Evolutionary conservation across 2,888 invertebrate species (phyloP), one percentile per base, ranked within the genome.

Genomic region (Heteromurus nitidus): DNA sequence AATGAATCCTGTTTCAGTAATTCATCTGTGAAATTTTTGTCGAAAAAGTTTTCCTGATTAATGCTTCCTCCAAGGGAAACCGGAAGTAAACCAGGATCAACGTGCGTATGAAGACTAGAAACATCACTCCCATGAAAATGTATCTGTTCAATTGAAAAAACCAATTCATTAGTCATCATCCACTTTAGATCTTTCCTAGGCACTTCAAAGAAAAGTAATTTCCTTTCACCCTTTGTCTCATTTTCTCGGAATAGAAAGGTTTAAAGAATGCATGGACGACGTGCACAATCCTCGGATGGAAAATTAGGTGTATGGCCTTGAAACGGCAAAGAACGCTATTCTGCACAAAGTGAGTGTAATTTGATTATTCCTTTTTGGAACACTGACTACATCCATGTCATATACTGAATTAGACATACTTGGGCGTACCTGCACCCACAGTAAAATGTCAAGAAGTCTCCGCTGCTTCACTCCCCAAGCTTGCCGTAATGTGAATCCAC

Each of bases 191-290:
- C 36, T 9, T 36, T 36, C 36, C 7, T 47, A n/a, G 47, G 16
- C n/a, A 36, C 36, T 9, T 13, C 13, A 9, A 9, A 36, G 5
- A 13, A 36, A 5, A 9, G 36, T 13, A 36, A 9, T 36, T 36
- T 9, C 13, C 7, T 36, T 9, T 9, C n/a, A 85, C 85, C 30
- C 85, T 64, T 28, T 84, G 74, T 13, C 76, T 70, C 11, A 82
- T 73, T 58, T 85, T 85, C 22, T 82, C 82, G 26, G 72, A 68
- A 16, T 84, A 26, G 36, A 85, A 84, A 0, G 85, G 85, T 44
- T 83, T 82, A 1, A 75, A 26, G 9, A 31, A 42, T 18, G 65
- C 11, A 30, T 67, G 58, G 11, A 75, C 3, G 7, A 67, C 16
- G 0, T 55, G 42, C 26, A 75, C 28, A 24, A 65, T 28, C 58